Percentiles rank a stretch among this genome's conserved stretches.
Conservation (phyloP, 1,140 invertebrate genomes). For the Pteromalus puparum region DNA sequence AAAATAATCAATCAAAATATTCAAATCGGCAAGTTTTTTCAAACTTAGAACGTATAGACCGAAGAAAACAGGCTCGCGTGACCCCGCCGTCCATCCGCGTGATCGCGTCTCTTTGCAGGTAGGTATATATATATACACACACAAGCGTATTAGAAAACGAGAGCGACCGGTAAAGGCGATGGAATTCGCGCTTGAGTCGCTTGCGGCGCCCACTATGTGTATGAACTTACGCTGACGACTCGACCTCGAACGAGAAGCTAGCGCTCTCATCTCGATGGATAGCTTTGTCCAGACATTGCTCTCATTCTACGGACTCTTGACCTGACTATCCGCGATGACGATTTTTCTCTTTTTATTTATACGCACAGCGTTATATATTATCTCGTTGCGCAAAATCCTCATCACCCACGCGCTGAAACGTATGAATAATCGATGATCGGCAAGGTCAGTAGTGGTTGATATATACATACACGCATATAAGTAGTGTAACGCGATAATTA, state of each 20-base stretch:
- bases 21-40: constrained; percentile 7
- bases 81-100: background rate
- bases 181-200: constrained; percentile 61
- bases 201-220: background rate
- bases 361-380: too few species aligned
- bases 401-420: background rate
- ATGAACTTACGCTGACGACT: background rate
- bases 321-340: background rate
- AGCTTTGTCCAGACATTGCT: background rate
- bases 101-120: background rate
- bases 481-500: too few species aligned
- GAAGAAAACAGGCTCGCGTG: constrained; percentile 3
- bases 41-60: too few species aligned
- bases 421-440: constrained; percentile 25
- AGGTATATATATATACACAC: constrained; percentile 16
- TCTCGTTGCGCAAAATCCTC: too few species aligned
- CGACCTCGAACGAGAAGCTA: background rate
- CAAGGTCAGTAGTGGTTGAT: background rate
- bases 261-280: background rate
- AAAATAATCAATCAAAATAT: constrained; percentile 7
- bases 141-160: constrained; percentile 54
- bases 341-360: background rate
- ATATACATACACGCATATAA: too few species aligned
- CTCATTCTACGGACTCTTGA: background rate
- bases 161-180: constrained; percentile 67